phyloP scores from a whole-genome alignment of 2,113 vertebrate genomes.

The Paraplagusia blochii region DNA sequence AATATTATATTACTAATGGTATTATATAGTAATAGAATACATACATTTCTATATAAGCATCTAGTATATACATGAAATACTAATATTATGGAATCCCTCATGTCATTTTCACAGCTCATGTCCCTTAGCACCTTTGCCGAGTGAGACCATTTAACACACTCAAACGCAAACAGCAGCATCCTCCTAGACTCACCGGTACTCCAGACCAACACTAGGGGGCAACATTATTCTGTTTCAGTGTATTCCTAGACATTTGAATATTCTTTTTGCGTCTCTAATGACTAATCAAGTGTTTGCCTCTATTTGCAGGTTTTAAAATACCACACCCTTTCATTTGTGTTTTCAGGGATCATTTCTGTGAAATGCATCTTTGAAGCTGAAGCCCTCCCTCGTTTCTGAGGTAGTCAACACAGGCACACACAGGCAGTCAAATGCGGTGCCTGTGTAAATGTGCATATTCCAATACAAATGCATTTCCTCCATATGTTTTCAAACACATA shows the following conservation, averaged over 20 bases:
- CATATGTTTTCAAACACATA: too few relatives aligned
- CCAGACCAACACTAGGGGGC: conserved; percentile 66
- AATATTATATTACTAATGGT: too few relatives aligned
- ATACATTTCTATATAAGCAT: too few relatives aligned
- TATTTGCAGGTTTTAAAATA: conserved; percentile 40
- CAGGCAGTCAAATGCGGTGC: too few relatives aligned
- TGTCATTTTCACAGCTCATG: conserved; percentile 9
- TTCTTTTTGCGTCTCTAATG: conserved; percentile 20
- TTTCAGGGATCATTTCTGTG: conserved; percentile 17
- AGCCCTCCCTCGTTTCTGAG: background rate
- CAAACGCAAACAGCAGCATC: background rate
- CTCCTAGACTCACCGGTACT: background rate
- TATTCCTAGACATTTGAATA: conserved; percentile 1
- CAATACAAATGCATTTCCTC: too few relatives aligned
- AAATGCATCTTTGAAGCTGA: conserved; percentile 4
- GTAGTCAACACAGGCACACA: too few relatives aligned
- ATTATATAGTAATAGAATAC: too few relatives aligned
- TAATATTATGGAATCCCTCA: background rate
- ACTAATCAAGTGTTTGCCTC: conserved; percentile 42
- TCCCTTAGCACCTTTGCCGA: conserved; percentile 21
- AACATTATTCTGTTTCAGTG: conserved; percentile 51
- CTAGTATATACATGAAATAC: too few relatives aligned
- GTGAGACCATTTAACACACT: conserved; percentile 13
- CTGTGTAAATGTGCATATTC: too few relatives aligned
- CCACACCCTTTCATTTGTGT: conserved; percentile 13